Percentiles rank a stretch among this genome's conserved stretches.
Conservation (phyloP, 2,888 invertebrate genomes). For the Drosophila parthenogenetica region DNA sequence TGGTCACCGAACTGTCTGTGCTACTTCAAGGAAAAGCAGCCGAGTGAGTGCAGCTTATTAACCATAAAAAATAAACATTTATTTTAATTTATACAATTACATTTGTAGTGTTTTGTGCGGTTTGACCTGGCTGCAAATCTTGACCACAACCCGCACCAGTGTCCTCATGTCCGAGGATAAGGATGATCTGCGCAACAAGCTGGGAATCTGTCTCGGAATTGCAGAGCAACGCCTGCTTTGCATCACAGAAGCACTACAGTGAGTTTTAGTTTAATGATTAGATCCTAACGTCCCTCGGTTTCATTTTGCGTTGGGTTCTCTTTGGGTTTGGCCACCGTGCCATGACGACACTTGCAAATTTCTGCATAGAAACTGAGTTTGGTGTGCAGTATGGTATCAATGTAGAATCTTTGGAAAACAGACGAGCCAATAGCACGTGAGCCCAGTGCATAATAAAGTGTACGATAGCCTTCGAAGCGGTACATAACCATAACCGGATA, state of each 20-base stretch:
- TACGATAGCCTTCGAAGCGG: slow-evolving; percentile 80
- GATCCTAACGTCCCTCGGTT: neutral
- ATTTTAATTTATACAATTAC: neutral
- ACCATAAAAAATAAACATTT: neutral
- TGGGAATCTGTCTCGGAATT: slow-evolving; percentile 84
- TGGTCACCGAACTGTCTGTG: slow-evolving; percentile 90
- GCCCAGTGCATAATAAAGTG: slow-evolving; percentile 71
- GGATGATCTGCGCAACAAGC: slow-evolving; percentile 81
- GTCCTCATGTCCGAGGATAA: slow-evolving; percentile 84
- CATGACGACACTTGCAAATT: slow-evolving; percentile 70
- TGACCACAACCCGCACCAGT: slow-evolving; percentile 83
- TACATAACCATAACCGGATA: slow-evolving; percentile 82
- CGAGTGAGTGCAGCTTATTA: slow-evolving; percentile 87
- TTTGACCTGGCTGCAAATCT: slow-evolving; percentile 80
- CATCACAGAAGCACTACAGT: slow-evolving; percentile 83
- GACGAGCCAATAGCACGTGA: slow-evolving; percentile 43
- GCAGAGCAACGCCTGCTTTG: slow-evolving; percentile 84
- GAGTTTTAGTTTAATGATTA: slow-evolving; percentile 43
- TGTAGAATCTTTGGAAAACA: slow-evolving; percentile 75
- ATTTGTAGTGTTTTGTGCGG: slow-evolving; percentile 80
- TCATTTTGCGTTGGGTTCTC: slow-evolving; percentile 25
- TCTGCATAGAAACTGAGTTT: slow-evolving; percentile 76
- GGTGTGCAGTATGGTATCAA: slow-evolving; percentile 75
- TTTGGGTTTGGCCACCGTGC: slow-evolving; percentile 52
- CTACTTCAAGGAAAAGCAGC: slow-evolving; percentile 88